Conservation (phyloP, 2,797 vertebrate genomes). For the Heliangelus exortis region DNA sequence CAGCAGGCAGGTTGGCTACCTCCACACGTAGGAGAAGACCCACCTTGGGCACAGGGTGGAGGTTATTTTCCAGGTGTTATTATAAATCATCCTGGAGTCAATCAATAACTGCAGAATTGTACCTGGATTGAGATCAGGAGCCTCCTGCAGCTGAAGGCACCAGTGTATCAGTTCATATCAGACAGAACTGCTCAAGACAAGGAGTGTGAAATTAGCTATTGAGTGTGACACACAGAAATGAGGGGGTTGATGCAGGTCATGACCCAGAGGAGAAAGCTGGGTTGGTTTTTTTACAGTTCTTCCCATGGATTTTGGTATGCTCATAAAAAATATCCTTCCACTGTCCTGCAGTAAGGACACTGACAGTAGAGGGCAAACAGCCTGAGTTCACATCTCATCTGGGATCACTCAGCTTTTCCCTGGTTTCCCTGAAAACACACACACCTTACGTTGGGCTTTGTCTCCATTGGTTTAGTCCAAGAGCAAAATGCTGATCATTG, state of each 20-base stretch:
- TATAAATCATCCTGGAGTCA: not conserved
- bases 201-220: slow-evolving; percentile 58
- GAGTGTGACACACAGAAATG: slow-evolving; percentile 18
- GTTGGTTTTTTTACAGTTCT: not conserved
- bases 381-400: not conserved
- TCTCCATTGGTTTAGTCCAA: not conserved
- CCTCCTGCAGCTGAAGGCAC: slow-evolving; percentile 11
- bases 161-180: not conserved
- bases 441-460: not conserved
- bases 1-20: not conserved
- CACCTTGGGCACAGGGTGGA: not conserved
- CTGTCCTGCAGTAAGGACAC: not conserved
- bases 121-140: not conserved
- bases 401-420: not conserved
- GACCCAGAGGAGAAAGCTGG: not conserved
- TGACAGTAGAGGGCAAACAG: not conserved
- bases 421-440: not conserved
- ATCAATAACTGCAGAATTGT: not conserved
- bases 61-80: not conserved
- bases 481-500: not conserved
- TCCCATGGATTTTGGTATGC: not conserved
- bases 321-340: not conserved
- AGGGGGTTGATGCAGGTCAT: not conserved
- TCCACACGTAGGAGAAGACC: not conserved
- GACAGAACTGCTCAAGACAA: not conserved